Evolutionary conservation across 2,113 vertebrate species (phyloP), one percentile per base, ranked within the genome.

Genomic region (Spermophilus dauricus): DNA sequence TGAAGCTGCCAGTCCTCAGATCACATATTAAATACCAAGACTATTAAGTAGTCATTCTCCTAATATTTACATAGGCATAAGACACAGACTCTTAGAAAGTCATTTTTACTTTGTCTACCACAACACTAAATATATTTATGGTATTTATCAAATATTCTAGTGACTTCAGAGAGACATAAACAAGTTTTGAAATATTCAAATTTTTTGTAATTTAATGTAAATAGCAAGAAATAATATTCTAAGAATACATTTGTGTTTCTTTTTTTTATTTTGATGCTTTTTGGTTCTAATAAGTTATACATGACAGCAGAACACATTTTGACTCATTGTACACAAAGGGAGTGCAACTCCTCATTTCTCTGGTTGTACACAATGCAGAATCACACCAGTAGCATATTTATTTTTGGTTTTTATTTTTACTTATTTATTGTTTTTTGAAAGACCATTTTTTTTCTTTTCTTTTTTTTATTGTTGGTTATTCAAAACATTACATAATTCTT

Each of bases 121-220:
- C 2, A 9, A 84, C 10, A 69, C 76, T 93, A 90, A 95, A n/a
- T 81, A 63, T 9, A 63, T 37, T 73, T 81, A 11, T 58, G 20
- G 22, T 80, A 1, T 30, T n/a, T 88, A 96, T 63, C 32, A 77
- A 92, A 81, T 81, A 83, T 16, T 32, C 61, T 5, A 85, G 9
- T 58, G n/a, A 84, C 77, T 39, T 89, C 78, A 72, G 73, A 67
- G 81, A 42, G 26, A 45, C 26, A 69, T 42, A 69, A 89, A n/a
- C 0, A 22, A 78, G 34, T 39, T 89, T 73, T 73, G 32, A 70
- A 95, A 83, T 53, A 92, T 83, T 95, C 17, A 92, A 51, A 20
- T 2, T 58, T 96, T 96, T 91, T 32, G 61, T 34, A 89, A 63
- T 67, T 93, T 73, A 80, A 5, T 45, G 39, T 63, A 80, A 80